These are phyloP conservation scores for Polypedilum vanderplanki DNA, from an alignment of 1,140 invertebrate genomes.

Conservation along the genomic window DNA sequence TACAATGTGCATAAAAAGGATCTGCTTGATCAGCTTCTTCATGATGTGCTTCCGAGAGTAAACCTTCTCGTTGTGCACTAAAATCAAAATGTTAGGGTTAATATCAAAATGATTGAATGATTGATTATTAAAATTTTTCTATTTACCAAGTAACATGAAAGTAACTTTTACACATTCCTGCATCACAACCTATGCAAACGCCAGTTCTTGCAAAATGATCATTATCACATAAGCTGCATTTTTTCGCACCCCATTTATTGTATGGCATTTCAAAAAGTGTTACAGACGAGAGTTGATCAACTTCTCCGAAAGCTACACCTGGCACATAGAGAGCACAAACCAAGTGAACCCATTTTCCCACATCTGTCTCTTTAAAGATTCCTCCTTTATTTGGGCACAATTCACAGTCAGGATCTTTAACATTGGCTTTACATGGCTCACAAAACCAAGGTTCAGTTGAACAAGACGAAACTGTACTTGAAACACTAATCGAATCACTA, in stretches of 20 bases:
- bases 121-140: conserved; percentile 21
- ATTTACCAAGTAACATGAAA: conserved; percentile 94
- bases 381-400: conserved; percentile 83
- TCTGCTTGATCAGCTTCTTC: conserved; percentile 93
- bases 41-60: conserved; percentile 85
- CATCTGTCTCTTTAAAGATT: conserved; percentile 94
- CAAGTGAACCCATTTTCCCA: conserved; percentile 95
- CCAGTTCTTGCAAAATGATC: conserved; percentile 79
- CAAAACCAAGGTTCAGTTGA: conserved; percentile 98
- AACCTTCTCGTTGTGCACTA: conserved; percentile 87
- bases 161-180: conserved; percentile 93
- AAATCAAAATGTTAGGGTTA: conserved; percentile 34
- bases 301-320: conserved; percentile 95
- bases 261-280: conserved; percentile 95
- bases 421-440: conserved; percentile 91
- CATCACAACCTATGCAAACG: conserved; percentile 93
- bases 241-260: conserved; percentile 86
- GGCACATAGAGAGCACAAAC: conserved; percentile 95
- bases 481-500: conserved; percentile 82
- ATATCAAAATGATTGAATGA: not conserved
- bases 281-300: conserved; percentile 73
- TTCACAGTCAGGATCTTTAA: conserved; percentile 78
- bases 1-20: conserved; percentile 95
- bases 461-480: conserved; percentile 81
- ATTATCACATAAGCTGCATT: conserved; percentile 82